phyloP scores from a whole-genome alignment of 2,888 invertebrate species.

The Patella caerulea region DNA sequence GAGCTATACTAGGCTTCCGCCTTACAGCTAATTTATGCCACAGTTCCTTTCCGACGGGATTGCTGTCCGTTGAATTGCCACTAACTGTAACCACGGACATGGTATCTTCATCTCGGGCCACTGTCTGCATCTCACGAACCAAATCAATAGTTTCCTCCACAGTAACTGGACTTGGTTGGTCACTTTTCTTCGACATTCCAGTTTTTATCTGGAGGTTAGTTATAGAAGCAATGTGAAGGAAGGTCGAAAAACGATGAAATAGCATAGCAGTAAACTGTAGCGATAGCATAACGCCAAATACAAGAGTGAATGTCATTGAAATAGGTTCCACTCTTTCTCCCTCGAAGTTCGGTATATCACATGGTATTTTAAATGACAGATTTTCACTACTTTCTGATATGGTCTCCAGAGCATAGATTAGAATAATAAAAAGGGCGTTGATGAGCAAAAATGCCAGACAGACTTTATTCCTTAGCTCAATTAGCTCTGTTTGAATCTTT shows the following conservation, averaged over 20 bases:
- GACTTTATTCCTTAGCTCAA: conserved; percentile 91
- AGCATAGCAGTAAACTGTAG: conserved; percentile 84
- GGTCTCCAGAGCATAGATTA: conserved; percentile 97
- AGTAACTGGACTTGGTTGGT: conserved; percentile 16
- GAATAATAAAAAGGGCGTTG: conserved; percentile 97
- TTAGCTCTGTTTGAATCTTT: conserved; percentile 74
- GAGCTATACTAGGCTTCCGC: conserved; percentile 21
- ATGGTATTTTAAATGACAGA: neutral
- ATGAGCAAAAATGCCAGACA: conserved; percentile 86
- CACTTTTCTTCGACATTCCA: neutral
- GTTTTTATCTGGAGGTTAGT: conserved; percentile 74
- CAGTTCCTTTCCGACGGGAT: neutral
- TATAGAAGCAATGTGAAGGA: conserved; percentile 95
- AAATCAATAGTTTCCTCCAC: conserved; percentile 36
- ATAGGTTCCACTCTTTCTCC: conserved; percentile 13
- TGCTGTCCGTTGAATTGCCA: neutral
- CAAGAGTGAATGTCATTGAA: conserved; percentile 13
- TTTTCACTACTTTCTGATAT: conserved; percentile 74
- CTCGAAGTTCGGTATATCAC: neutral
- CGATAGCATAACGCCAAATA: conserved; percentile 15
- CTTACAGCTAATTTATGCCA: conserved; percentile 20
- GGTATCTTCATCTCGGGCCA: conserved; percentile 16
- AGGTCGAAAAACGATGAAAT: conserved; percentile 97
- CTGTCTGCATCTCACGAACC: conserved; percentile 33
- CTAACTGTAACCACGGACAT: conserved; percentile 16